Base-by-base conservation (phyloP, 2,888 invertebrate species). In the Hemicrepidius hirtus region DNA sequence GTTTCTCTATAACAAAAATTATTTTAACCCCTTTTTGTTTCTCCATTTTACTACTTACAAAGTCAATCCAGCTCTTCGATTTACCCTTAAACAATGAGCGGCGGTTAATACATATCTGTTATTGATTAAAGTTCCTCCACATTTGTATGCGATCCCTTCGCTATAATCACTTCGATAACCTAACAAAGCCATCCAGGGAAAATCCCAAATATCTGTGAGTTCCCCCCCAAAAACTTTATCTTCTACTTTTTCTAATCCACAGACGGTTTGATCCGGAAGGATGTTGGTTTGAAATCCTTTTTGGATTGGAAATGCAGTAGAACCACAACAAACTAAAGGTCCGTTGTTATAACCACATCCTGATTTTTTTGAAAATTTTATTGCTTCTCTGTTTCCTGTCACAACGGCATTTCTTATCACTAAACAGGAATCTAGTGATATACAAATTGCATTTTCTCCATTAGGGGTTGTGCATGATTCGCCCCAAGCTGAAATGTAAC, bases 251-350 rank as follows among this genome's bases (percentile, higher is more conserved):
- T 71, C 32, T 4, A 59, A 13, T 20, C 75, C 75, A 18, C 75
- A 75, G 1, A 28, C 62, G 9, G 9, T 55, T 59, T 46, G 44
- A 9, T 68, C 41, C 2, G 74, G 68, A 13, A 74, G 21, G n/a
- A 71, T 18, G 4, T 35, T 57, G 24, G 35, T 62, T 40, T 13
- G 4, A 41, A 24, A 28, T 10, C n/a, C 3, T 35, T 50, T 20
- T 7, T 21, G 13, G 2, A 13, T 13, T 5, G 28, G 21, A 41
- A 6, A 60, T 3, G 40, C 40, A 4, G 40, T 18, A 16, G 75
- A 59, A 7, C 79, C 80, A 59, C 89, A 89, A 80, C 89, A 89
- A 0, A 89, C 88, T 21, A 77, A 84, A 0, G 89, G 89, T 0
- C 79, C 77, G 37, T 84, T 83, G 0, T 85, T 84, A 76, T 88